A percentile compares a stretch with the other conserved stretches of the same genome.
These are phyloP conservation scores for Vulpes ferrilata DNA, from an alignment of 2,113 vertebrate species.

Conservation along the genomic window DNA sequence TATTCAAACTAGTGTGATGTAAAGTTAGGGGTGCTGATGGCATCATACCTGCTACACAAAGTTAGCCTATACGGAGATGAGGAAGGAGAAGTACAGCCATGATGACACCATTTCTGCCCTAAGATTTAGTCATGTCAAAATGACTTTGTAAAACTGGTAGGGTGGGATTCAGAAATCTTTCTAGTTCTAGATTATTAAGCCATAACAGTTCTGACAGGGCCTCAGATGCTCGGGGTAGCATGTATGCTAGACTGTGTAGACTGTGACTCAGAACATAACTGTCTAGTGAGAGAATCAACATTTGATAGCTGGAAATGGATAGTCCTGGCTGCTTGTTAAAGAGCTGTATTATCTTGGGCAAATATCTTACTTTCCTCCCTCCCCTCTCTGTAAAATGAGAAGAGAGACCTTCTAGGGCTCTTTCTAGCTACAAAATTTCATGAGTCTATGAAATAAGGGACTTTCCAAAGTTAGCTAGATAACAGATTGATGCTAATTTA, in stretches of 20 bases:
- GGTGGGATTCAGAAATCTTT: neutral
- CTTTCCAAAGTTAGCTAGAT: conserved; percentile 38
- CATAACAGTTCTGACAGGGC: neutral
- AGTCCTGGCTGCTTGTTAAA: conserved; percentile 50
- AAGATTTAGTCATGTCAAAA: neutral
- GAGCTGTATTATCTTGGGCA: conserved; percentile 10
- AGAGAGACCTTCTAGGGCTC: neutral
- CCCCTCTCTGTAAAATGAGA: neutral
- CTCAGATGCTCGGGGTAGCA: neutral
- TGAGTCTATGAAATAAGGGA: conserved; percentile 42
- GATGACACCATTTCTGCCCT: neutral
- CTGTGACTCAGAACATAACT: neutral
- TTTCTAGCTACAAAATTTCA: conserved; percentile 54
- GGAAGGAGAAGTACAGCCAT: neutral
- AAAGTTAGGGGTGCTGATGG: neutral
- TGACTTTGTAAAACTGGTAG: neutral
- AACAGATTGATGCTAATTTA: conserved; percentile 65
- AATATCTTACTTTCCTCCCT: neutral
- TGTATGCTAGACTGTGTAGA: neutral
- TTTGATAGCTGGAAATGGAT: conserved; percentile 45
- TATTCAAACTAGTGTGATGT: neutral
- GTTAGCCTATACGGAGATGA: neutral
- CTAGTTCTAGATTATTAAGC: neutral
- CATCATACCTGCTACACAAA: neutral
- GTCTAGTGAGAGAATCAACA: neutral